Conservation (phyloP, 2,888 invertebrate genomes). For the Oeneis ivallda region DNA sequence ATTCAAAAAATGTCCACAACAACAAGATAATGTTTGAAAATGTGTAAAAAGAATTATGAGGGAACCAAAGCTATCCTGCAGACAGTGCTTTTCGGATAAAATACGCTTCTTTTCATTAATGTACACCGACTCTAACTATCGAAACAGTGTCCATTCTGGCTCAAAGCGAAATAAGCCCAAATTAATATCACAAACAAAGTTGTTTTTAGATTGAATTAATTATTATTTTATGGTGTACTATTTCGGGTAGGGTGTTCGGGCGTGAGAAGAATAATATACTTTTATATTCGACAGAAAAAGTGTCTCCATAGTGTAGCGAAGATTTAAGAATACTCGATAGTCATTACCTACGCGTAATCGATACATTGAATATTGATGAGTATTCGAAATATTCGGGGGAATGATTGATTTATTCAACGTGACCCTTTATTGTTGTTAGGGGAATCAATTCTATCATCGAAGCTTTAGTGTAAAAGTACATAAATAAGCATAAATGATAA, state of each 20-base stretch:
- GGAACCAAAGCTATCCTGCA: conserved; percentile 41
- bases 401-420: conserved; percentile 40
- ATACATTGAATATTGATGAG: conserved; percentile 40
- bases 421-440: conserved; percentile 29
- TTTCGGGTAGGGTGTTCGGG: conserved; percentile 17
- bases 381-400: conserved; percentile 37
- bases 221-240: conserved; percentile 1
- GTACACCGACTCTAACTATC: conserved; percentile 43
- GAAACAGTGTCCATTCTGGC: conserved; percentile 3
- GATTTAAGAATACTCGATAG: conserved; percentile 34
- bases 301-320: conserved; percentile 32
- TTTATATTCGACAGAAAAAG: conserved; percentile 33
- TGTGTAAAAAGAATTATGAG: conserved; percentile 46
- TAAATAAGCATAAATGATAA: conserved; percentile 35
- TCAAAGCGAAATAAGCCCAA: conserved; percentile 6
- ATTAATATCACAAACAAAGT: neutral
- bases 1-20: conserved; percentile 28
- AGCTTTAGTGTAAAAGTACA: conserved; percentile 30
- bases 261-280: conserved; percentile 39
- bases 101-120: conserved; percentile 45
- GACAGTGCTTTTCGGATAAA: conserved; percentile 46
- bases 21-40: conserved; percentile 43
- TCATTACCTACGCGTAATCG: conserved; percentile 42
- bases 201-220: conserved; percentile 14
- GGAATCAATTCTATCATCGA: conserved; percentile 35